Conservation (phyloP, 2,113 vertebrate genomes). For the Xenotilapia caudafasciata region DNA sequence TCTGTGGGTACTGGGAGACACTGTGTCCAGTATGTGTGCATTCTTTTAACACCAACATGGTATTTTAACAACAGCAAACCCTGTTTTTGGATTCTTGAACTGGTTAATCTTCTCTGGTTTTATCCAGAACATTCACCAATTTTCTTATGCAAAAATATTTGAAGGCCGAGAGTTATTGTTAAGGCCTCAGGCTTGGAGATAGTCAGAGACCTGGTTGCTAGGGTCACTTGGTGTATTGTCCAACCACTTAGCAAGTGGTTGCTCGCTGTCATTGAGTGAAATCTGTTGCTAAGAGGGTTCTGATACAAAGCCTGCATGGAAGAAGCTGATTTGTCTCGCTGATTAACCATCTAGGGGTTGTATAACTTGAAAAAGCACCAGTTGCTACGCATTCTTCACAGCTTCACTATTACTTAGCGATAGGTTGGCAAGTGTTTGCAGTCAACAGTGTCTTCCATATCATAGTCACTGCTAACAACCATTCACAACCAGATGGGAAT, state of each 20-base stretch:
- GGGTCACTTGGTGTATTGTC: not conserved
- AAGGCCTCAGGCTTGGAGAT: not conserved
- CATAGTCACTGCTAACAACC: not conserved
- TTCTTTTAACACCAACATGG: not conserved
- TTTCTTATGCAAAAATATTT: not conserved
- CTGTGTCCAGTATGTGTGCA: rapidly evolving
- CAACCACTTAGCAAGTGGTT: not conserved
- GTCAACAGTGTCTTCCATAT: not conserved
- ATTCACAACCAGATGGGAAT: not conserved
- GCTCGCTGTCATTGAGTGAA: not conserved
- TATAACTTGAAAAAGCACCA: not conserved
- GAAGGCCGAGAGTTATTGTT: rapidly evolving
- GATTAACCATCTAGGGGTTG: not conserved
- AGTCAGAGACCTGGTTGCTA: not conserved
- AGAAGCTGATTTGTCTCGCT: not conserved
- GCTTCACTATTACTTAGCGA: not conserved
- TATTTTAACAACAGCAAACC: rapidly evolving
- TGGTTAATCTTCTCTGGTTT: not conserved
- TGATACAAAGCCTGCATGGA: not conserved
- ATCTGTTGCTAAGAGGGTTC: not conserved
- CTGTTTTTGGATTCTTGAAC: not conserved
- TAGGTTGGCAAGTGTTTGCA: not conserved
- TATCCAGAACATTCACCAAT: not conserved
- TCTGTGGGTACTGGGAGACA: not conserved
- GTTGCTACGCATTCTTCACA: not conserved